Evolutionary conservation across 53 echinoderm and acorn worm species (phyloP).

Genomic region (Actinopyga echinites): DNA sequence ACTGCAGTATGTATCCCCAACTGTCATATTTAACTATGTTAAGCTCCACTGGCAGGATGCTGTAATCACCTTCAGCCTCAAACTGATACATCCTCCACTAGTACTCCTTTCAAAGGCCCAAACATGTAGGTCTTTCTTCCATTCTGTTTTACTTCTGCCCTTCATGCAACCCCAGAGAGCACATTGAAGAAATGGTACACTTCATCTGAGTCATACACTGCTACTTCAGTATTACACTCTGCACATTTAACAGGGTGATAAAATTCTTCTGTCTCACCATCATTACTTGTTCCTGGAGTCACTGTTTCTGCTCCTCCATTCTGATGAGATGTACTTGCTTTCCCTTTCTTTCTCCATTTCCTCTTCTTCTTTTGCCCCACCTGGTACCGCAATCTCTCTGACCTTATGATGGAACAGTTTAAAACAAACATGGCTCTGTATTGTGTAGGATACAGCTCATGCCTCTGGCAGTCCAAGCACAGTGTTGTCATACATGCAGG

Average conservation of each 20-base stretch:
- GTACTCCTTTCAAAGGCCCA: too few species aligned
- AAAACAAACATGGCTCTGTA: conserved; percentile 95
- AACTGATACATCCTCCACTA: too few species aligned
- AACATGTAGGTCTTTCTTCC: too few species aligned
- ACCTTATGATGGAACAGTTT: conserved; percentile 81
- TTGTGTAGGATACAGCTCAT: conserved; percentile 91
- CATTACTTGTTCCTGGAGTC: background rate
- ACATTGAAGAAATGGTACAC: conserved; percentile 98
- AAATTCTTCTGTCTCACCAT: conserved; percentile 57
- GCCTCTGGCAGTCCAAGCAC: conserved; percentile 95
- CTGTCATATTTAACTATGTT: too few species aligned
- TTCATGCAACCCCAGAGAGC: conserved; percentile 76
- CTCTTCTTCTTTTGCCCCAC: conserved; percentile 60
- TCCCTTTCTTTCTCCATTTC: conserved; percentile 57
- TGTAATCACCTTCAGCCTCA: too few species aligned
- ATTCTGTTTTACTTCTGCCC: background rate
- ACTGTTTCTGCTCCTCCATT: background rate
- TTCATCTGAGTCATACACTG: conserved; percentile 82
- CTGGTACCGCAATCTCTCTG: conserved; percentile 71
- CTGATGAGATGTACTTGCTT: background rate
- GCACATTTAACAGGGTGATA: conserved; percentile 88
- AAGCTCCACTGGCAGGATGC: too few species aligned
- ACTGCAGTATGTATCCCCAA: too few species aligned
- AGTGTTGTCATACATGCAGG: conserved; percentile 95
- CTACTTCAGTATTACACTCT: conserved; percentile 94